Percentiles rank a stretch among this genome's conserved stretches.
phyloP scores from a whole-genome alignment of 2,888 invertebrate species.

The Anticlea derivata region DNA sequence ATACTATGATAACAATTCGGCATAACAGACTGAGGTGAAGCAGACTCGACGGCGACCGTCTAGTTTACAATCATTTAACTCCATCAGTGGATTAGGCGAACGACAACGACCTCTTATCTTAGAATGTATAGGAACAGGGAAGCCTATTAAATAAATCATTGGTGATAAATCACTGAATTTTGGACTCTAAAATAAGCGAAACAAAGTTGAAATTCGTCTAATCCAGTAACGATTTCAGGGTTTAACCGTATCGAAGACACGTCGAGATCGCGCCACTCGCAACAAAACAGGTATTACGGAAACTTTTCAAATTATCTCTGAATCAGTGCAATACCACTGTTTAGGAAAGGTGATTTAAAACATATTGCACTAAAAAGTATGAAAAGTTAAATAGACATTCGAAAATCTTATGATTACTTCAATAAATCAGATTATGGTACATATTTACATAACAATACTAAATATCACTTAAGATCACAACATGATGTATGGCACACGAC shows the following conservation, averaged over 20 bases:
- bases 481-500: constrained; percentile 81
- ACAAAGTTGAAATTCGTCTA: constrained; percentile 63
- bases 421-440: constrained; percentile 76
- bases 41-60: constrained; percentile 48
- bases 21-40: constrained; percentile 61
- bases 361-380: constrained; percentile 50
- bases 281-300: constrained; percentile 32
- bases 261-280: constrained; percentile 50
- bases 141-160: constrained; percentile 77
- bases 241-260: constrained; percentile 73
- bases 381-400: constrained; percentile 57
- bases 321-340: constrained; percentile 28
- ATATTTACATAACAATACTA: constrained; percentile 83
- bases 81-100: constrained; percentile 73
- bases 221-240: constrained; percentile 63
- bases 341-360: constrained; percentile 27
- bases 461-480: constrained; percentile 84
- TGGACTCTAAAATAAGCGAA: constrained; percentile 56
- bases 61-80: constrained; percentile 39
- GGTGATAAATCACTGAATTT: constrained; percentile 81
- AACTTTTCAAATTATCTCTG: constrained; percentile 30
- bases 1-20: constrained; percentile 38
- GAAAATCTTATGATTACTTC: constrained; percentile 68
- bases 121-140: constrained; percentile 75
- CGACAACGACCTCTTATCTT: constrained; percentile 52